Evolutionary conservation across 2,888 invertebrate species (phyloP).

Genomic region (Bruchidius siliquastri): DNA sequence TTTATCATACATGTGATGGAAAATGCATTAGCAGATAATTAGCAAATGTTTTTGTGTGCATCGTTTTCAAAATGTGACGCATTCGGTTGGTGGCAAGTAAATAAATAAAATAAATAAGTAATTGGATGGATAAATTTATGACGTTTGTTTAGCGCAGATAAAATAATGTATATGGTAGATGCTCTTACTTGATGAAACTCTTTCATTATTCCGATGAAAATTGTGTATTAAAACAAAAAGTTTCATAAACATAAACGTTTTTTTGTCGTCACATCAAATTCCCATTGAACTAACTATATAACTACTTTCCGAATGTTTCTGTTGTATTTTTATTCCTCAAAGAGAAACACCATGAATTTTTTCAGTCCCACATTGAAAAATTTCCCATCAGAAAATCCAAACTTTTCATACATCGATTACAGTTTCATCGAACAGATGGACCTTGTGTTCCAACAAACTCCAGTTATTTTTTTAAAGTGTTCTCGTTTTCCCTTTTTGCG

Average conservation of each 20-base stretch:
- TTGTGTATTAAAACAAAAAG: too few species aligned
- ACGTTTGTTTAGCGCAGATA: neutral
- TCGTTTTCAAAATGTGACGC: neutral
- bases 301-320: too few species aligned
- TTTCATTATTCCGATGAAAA: too few species aligned
- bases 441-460: neutral
- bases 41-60: neutral
- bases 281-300: too few species aligned
- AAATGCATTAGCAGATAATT: neutral
- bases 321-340: neutral
- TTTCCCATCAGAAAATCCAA: neutral
- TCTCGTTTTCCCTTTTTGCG: neutral
- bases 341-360: neutral
- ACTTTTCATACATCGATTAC: neutral
- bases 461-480: neutral
- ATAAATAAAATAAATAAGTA: too few species aligned
- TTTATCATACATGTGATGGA: neutral
- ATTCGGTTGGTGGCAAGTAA: neutral
- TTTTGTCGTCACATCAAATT: too few species aligned
- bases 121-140: neutral
- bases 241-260: too few species aligned
- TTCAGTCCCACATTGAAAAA: neutral
- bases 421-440: neutral
- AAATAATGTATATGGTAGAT: too few species aligned
- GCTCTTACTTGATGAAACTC: too few species aligned